Conservation (phyloP, 2,113 vertebrate genomes). For the Ictidomys tridecemlineatus region DNA sequence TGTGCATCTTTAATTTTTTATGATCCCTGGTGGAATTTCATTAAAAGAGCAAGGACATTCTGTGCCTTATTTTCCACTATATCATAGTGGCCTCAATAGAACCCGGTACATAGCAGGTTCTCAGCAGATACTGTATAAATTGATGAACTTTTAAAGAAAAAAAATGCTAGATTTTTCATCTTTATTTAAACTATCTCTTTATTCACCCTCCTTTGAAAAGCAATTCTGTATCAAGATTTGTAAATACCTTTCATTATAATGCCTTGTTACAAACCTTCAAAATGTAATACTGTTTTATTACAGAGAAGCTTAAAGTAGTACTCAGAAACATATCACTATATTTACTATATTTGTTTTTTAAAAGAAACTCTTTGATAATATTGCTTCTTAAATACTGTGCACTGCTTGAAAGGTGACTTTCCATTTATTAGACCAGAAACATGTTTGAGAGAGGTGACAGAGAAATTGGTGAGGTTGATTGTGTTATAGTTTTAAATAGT, state of each 20-base stretch:
- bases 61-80: background rate
- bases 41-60: background rate
- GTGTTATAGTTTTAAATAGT: constrained; percentile 12
- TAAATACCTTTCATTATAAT: background rate
- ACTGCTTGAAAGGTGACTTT: background rate
- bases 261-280: background rate
- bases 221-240: background rate
- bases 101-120: background rate
- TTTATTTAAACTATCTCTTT: background rate
- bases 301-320: background rate
- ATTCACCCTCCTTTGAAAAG: background rate
- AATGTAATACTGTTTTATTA: background rate
- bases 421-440: background rate
- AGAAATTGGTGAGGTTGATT: constrained; percentile 2
- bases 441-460: background rate
- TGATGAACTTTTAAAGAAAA: background rate
- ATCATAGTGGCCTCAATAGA: background rate
- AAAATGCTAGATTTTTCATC: background rate
- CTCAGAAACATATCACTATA: background rate
- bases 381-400: background rate
- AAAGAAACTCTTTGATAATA: background rate
- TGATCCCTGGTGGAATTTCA: background rate
- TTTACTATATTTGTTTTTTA: background rate
- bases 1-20: background rate
- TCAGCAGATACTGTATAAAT: background rate